A percentile compares a stretch with the other conserved stretches of the same genome.
Evolutionary conservation across 2,888 invertebrate species (phyloP).

Genomic region (Agrilus cyanescens): DNA sequence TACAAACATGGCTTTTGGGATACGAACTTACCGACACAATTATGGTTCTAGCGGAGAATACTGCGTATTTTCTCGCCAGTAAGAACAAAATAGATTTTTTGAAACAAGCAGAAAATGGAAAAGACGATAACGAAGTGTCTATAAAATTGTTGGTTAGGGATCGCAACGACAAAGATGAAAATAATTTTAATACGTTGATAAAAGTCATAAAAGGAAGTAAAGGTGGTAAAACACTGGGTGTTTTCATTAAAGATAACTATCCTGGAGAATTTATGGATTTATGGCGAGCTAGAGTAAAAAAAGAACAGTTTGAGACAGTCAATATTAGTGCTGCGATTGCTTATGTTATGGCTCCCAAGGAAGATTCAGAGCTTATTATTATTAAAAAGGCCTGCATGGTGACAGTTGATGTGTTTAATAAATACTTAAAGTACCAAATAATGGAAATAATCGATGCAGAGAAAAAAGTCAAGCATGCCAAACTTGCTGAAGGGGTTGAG

Average conservation of each 20-base stretch:
- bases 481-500: slow-evolving; percentile 91
- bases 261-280: slow-evolving; percentile 86
- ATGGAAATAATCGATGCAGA: slow-evolving; percentile 98
- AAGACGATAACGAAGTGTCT: slow-evolving; percentile 69
- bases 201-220: slow-evolving; percentile 78
- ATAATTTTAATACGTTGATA: slow-evolving; percentile 67
- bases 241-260: slow-evolving; percentile 88
- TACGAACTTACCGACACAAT: slow-evolving; percentile 95
- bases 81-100: slow-evolving; percentile 98
- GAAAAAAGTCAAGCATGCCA: slow-evolving; percentile 93
- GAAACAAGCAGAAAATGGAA: slow-evolving; percentile 73
- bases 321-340: slow-evolving; percentile 82
- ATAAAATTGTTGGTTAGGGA: slow-evolving; percentile 82
- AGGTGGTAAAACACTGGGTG: slow-evolving; percentile 77
- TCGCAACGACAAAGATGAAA: slow-evolving; percentile 85
- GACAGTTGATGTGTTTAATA: slow-evolving; percentile 90
- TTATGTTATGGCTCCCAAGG: slow-evolving; percentile 85
- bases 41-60: slow-evolving; percentile 76
- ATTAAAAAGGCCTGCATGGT: slow-evolving; percentile 88
- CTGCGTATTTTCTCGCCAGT: slow-evolving; percentile 83
- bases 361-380: slow-evolving; percentile 79
- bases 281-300: slow-evolving; percentile 72
- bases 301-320: slow-evolving; percentile 68
- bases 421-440: slow-evolving; percentile 93
- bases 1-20: slow-evolving; percentile 96